Evolutionary conservation across 2,113 vertebrate genomes (phyloP), one percentile per base, ranked within the genome.

Genomic region (Ciconia stormi): DNA sequence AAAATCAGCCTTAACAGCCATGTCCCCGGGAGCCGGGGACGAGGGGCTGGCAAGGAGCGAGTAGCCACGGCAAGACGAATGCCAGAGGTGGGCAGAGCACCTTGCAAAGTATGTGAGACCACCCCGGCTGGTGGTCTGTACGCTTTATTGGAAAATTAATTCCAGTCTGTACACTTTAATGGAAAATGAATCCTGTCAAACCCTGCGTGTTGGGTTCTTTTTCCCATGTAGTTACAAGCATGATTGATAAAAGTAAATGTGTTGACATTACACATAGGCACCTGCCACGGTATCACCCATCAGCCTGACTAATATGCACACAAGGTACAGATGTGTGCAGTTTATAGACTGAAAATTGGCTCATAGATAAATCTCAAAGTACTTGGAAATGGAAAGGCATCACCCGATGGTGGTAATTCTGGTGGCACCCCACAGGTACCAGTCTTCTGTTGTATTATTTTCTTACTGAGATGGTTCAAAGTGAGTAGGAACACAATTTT

Each of bases 161-260:
- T 52, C 47, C 70, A 76, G 18, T n/a, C 62, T 1, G 0, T 36
- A 36, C 1, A 3, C 11, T 66, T 78, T 30, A 89, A 63, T 52
- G n/a, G 73, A 78, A 94, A 84, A 55, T 13, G 2, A 71, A 44
- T 76, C 61, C 61, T 63, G 18, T 71, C 83, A 93, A 72, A 59
- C 16, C 32, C 30, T 47, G 13, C 0, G 0, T 23, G 29, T 30
- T 36, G 40, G 25, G 5, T 0, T 7, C 32, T 89, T 72, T 69
- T 71, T 58, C 58, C 52, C 34, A 5, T 29, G 14, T 76, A 47
- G 81, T 55, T 79, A 71, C n/a, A 19, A 62, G 47, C 26, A 4
- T 94, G 82, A 92, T 27, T 82, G 83, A 74, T 89, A 67, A 46
- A 87, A 82, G 72, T 27, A 61, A 93, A 78, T 52, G 34, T 93